These are phyloP conservation scores for Tenthredo scrophulariae DNA, from an alignment of 2,888 invertebrate genomes.

Conservation along the genomic window DNA sequence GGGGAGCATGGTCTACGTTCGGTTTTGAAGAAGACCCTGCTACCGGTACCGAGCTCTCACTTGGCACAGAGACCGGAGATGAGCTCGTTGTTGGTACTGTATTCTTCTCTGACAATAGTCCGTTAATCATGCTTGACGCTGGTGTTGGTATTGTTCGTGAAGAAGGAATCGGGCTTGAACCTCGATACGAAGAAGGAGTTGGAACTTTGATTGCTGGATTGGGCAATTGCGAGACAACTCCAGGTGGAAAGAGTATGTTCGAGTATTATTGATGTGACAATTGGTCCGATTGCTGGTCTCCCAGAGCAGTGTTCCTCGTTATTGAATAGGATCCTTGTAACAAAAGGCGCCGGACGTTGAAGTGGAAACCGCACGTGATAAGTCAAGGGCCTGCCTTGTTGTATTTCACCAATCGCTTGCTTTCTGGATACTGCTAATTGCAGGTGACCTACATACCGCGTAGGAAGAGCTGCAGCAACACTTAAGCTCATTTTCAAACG, in stretches of 20 bases:
- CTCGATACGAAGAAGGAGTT: background rate
- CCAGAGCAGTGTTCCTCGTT: conserved; percentile 67
- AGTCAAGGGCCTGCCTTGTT: conserved; percentile 65
- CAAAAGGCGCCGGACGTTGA: conserved; percentile 68
- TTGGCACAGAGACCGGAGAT: background rate
- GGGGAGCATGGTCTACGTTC: background rate
- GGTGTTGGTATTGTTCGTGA: background rate
- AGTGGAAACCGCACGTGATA: conserved; percentile 73
- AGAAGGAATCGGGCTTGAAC: background rate
- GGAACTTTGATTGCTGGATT: background rate
- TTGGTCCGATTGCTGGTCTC: conserved; percentile 65
- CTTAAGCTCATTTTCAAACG: conserved; percentile 66
- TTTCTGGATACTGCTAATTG: conserved; percentile 68
- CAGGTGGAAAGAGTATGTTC: conserved; percentile 74
- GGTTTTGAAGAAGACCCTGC: background rate
- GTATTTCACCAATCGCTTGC: conserved; percentile 65
- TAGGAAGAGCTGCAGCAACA: conserved; percentile 64
- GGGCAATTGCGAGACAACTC: conserved; percentile 54
- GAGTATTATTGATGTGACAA: conserved; percentile 73
- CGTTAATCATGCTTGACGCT: background rate
- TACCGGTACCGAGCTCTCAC: background rate
- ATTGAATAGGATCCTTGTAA: conserved; percentile 70
- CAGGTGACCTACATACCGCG: conserved; percentile 71
- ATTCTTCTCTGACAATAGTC: background rate
- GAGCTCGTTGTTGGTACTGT: background rate